Evolutionary conservation across 1,140 invertebrate species (phyloP).

Genomic region (Drusus annulatus): DNA sequence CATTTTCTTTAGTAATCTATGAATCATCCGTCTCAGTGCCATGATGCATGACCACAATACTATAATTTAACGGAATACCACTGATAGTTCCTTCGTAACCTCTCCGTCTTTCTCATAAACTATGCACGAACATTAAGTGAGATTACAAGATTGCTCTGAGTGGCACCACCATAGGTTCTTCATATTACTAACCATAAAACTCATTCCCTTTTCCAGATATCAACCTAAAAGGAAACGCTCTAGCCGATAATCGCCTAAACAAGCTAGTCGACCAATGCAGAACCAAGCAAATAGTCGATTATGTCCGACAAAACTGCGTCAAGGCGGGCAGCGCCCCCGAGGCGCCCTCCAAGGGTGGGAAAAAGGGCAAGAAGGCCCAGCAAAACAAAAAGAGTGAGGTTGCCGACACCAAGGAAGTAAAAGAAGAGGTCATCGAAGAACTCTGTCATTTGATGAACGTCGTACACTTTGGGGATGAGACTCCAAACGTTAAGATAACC

Average conservation of each 20-base stretch:
- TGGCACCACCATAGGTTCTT: too few species aligned
- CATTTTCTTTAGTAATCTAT: too few species aligned
- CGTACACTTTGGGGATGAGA: constrained; percentile 73
- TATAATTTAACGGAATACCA: too few species aligned
- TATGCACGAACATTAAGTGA: too few species aligned
- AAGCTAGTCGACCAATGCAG: constrained; percentile 82
- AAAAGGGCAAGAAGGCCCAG: constrained; percentile 65
- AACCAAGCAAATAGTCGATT: constrained; percentile 79
- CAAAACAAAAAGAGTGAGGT: constrained; percentile 58
- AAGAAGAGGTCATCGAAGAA: constrained; percentile 58
- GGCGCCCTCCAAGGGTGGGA: constrained; percentile 61
- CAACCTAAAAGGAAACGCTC: constrained; percentile 80
- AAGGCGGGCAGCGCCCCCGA: constrained; percentile 64
- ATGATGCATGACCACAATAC: too few species aligned
- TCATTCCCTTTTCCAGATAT: constrained; percentile 66
- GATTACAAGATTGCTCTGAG: too few species aligned
- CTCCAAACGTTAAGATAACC: constrained; percentile 71
- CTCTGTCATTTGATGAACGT: constrained; percentile 65
- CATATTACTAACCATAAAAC: too few species aligned
- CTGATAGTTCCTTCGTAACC: too few species aligned
- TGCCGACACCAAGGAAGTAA: constrained; percentile 57
- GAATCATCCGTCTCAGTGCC: too few species aligned
- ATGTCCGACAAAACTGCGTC: constrained; percentile 76
- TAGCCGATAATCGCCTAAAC: constrained; percentile 79
- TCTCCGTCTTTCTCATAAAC: too few species aligned